Base-by-base conservation (phyloP, 2,797 vertebrate genomes). In the Enteromius fasciolatus region DNA sequence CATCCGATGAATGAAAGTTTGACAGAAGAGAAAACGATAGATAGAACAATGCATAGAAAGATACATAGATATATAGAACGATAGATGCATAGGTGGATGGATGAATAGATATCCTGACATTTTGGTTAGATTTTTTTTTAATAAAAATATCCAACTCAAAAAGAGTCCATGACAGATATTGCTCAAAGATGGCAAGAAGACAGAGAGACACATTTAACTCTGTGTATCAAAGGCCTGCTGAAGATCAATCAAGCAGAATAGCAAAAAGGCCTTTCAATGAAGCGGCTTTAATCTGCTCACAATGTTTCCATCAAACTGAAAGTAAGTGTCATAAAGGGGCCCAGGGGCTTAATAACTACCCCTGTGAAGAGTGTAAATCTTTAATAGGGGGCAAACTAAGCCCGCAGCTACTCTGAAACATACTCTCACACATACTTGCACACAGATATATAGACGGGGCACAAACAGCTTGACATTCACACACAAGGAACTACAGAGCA, bases 221-320 rank as follows among this genome's bases (percentile, higher is more conserved):
- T 20, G n/a, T 15, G 68, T 79, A 86, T 89, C 85, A 89, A 89
- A 85, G 78, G 75, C 72, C 59, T 46, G 70, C 46, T 76, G 67
- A 73, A 84, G 90, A 92, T 93, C 92, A 93, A 90, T 92, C 90
- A 91, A 84, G 87, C 86, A 86, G 89, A 93, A 93, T 85, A 86
- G 89, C 87, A 87, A 89, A 92, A 90, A 91, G 86, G 89, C 87
- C 89, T 92, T 91, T 93, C 91, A 90, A 86, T 89, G 89, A 93
- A 90, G 39, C 64, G 84, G 61, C 92, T 94, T 92, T 93, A 92
- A 94, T 94, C 92, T 93, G 84, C 74, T 88, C 88, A 91, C 91
- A 93, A 92, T 81, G 88, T 89, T 92, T 91, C 90, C 92, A 93
- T 93, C 91, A 89, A 88, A 88, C 87, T 87, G 91, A 93, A 93